Conservation (phyloP, 2,888 invertebrate genomes). For the Galeruca laticollis region DNA sequence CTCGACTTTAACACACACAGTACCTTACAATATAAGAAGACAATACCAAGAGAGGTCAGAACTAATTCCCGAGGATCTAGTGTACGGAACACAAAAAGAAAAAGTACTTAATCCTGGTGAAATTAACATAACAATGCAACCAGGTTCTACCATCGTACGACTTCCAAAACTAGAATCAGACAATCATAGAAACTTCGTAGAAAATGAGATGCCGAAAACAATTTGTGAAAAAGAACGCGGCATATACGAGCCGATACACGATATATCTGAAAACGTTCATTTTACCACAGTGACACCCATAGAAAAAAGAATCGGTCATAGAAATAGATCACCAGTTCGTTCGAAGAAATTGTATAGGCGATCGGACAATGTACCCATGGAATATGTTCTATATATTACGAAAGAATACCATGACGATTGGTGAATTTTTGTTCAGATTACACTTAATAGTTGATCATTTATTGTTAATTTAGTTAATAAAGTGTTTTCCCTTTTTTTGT, state of each 20-base stretch:
- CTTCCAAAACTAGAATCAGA: slow-evolving; percentile 21
- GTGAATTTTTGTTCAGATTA: background rate
- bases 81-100: slow-evolving; percentile 38
- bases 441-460: background rate
- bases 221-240: slow-evolving; percentile 10
- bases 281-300: slow-evolving; percentile 31
- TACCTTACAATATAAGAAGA: slow-evolving; percentile 19
- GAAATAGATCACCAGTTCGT: background rate
- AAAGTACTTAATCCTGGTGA: slow-evolving; percentile 36
- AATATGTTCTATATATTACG: slow-evolving; percentile 10
- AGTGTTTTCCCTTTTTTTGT: background rate
- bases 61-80: slow-evolving; percentile 7
- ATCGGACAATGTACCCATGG: background rate
- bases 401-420: slow-evolving; percentile 4
- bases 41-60: background rate
- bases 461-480: background rate
- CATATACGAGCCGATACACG: background rate
- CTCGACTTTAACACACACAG: slow-evolving; percentile 24
- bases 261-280: slow-evolving; percentile 28
- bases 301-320: background rate
- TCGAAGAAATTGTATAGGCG: background rate
- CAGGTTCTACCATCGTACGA: slow-evolving; percentile 30
- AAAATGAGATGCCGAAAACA: background rate
- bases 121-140: slow-evolving; percentile 37
- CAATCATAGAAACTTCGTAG: slow-evolving; percentile 16